Conservation (phyloP, 37 sponge, comb jelly and placozoan species). For the Crambe crambe region DNA sequence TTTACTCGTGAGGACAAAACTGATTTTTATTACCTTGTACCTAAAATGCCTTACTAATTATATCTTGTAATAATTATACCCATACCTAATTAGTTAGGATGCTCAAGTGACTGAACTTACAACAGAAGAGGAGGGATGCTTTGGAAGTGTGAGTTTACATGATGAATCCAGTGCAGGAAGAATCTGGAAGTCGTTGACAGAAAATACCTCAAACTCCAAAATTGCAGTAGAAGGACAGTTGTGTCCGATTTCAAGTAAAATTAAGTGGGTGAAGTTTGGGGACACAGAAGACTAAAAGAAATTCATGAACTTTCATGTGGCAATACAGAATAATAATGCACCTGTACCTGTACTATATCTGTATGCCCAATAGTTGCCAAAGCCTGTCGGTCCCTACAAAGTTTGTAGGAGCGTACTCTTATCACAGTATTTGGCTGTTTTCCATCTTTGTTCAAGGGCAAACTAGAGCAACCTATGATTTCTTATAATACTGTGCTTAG, state of each 20-base stretch:
- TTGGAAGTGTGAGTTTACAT: neutral
- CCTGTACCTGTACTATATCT: conserved; percentile 45
- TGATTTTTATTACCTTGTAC: no score
- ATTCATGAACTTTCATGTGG: no score
- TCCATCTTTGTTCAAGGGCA: conserved; percentile 21
- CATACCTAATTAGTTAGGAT: no score
- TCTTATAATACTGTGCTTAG: neutral
- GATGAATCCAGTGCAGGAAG: neutral
- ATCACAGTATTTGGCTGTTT: conserved; percentile 26
- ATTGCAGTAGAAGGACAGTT: neutral
- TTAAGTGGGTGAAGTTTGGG: conserved; percentile 27
- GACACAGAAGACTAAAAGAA: conserved; percentile 17
- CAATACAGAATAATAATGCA: no score
- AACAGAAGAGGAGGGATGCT: neutral
- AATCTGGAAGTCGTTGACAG: neutral
- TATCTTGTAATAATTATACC: no score
- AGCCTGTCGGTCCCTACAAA: neutral
- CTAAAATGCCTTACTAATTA: no score
- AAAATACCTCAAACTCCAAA: conserved; percentile 31
- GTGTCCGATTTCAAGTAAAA: conserved; percentile 28
- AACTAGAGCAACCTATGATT: conserved; percentile 39
- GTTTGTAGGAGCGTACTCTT: conserved; percentile 14
- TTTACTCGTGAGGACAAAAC: no score
- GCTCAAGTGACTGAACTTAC: no score
- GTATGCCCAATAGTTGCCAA: conserved; percentile 10